These are phyloP conservation scores for Nothura maculosa DNA, from an alignment of 2,797 vertebrate genomes.

Conservation along the genomic window DNA sequence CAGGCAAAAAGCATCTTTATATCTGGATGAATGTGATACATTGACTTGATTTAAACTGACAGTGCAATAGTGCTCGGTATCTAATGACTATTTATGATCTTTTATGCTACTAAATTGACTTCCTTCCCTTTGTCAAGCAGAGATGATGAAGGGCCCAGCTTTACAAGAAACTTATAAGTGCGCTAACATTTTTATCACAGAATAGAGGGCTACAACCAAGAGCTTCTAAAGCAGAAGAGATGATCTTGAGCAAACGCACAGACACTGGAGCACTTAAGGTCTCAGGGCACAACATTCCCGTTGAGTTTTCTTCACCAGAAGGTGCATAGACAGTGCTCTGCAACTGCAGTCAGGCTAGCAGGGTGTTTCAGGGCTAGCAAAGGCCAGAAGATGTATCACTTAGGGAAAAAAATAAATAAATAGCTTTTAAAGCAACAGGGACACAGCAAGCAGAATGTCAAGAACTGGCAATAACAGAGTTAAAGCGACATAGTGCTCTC, in stretches of 20 bases:
- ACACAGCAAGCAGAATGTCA: background rate
- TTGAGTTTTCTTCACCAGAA: background rate
- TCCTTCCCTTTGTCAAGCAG: background rate
- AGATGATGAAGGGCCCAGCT: background rate
- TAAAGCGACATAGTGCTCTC: constrained; percentile 7
- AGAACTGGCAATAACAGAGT: background rate
- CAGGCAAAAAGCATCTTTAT: background rate
- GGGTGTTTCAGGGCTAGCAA: constrained; percentile 6
- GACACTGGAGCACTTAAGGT: background rate
- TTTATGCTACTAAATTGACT: constrained; percentile 8
- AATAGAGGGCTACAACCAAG: background rate
- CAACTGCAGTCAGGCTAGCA: background rate
- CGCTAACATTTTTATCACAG: background rate
- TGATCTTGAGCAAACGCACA: background rate
- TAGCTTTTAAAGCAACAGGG: background rate
- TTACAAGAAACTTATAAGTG: background rate
- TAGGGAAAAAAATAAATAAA: background rate
- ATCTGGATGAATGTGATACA: background rate
- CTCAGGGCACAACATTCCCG: background rate
- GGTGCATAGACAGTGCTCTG: background rate
- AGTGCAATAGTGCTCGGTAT: background rate
- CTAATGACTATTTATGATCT: background rate
- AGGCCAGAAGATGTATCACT: background rate
- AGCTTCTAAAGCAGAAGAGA: background rate
- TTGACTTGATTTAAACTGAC: background rate